Conservation (phyloP, 2,113 vertebrate genomes). For the Eidolon helvum region DNA sequence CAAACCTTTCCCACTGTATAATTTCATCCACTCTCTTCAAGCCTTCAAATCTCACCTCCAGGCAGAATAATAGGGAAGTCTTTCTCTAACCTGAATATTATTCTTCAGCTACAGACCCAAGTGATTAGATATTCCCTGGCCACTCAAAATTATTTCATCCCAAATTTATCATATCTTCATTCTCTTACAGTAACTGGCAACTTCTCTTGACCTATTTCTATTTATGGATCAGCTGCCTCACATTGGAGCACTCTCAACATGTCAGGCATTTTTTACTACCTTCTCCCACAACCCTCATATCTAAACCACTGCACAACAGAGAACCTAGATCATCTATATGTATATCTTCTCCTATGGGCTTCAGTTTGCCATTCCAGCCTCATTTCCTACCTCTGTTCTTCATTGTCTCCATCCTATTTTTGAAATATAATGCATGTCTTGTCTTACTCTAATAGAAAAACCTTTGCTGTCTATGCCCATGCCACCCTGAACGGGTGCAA, state of each 20-base stretch:
- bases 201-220: not conserved
- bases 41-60: not conserved
- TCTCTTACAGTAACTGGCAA: not conserved
- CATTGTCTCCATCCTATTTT: not conserved
- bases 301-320: not conserved
- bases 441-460: not conserved
- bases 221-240: not conserved
- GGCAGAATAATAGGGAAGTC: not conserved
- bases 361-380: not conserved
- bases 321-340: not conserved
- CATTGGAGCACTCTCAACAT: fast-evolving
- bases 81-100: not conserved
- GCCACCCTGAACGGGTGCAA: too few relatives aligned
- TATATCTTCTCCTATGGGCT: not conserved
- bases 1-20: not conserved
- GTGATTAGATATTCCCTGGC: not conserved
- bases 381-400: not conserved
- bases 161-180: not conserved
- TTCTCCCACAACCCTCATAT: not conserved
- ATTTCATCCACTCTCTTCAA: not conserved
- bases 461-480: too few relatives aligned
- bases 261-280: not conserved
- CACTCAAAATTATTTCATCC: not conserved
- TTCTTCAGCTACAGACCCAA: not conserved
- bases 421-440: not conserved